A percentile compares a stretch with the other conserved stretches of the same genome.
phyloP scores from a whole-genome alignment of 2,113 vertebrate species.

The Triplophysa siluroides region DNA sequence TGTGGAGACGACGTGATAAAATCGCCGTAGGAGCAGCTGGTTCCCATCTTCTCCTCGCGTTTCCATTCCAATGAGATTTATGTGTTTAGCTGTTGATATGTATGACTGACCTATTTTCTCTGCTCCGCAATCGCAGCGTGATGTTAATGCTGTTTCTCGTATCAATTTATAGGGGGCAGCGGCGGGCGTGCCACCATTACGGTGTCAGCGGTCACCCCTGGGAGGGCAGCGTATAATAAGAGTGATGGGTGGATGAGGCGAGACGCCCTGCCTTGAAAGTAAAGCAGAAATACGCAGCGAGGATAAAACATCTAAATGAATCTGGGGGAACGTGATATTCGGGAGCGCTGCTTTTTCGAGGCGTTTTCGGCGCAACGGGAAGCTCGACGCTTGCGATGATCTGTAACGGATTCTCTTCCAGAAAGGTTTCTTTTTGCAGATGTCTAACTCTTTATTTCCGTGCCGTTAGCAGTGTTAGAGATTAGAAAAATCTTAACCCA shows the following conservation, averaged over 20 bases:
- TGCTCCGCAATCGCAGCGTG: conserved; percentile 63
- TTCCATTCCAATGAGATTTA: conserved; percentile 54
- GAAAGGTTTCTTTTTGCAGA: not conserved
- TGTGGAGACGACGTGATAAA: conserved; percentile 59
- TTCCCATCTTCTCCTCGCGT: conserved; percentile 55
- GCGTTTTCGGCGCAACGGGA: conserved; percentile 35
- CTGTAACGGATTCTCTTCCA: conserved; percentile 11
- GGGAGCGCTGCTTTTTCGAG: conserved; percentile 7
- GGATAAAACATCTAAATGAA: conserved; percentile 51
- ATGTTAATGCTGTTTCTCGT: conserved; percentile 71
- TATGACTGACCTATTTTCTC: conserved; percentile 61
- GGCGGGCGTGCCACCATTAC: conserved; percentile 36
- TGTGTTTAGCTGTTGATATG: conserved; percentile 66
- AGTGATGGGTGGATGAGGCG: conserved; percentile 53
- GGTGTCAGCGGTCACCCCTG: conserved; percentile 55
- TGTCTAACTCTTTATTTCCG: not conserved
- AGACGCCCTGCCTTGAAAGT: conserved; percentile 16
- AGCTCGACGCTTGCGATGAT: not conserved
- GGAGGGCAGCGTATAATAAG: conserved; percentile 58
- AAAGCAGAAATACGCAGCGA: conserved; percentile 55
- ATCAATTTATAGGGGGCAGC: conserved; percentile 60
- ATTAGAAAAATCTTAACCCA: not conserved
- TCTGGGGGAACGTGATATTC: conserved; percentile 32
- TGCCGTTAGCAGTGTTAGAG: conserved; percentile 27
- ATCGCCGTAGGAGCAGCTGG: conserved; percentile 65